phyloP scores from a whole-genome alignment of 2,888 invertebrate genomes.

The Andrena dorsata region DNA sequence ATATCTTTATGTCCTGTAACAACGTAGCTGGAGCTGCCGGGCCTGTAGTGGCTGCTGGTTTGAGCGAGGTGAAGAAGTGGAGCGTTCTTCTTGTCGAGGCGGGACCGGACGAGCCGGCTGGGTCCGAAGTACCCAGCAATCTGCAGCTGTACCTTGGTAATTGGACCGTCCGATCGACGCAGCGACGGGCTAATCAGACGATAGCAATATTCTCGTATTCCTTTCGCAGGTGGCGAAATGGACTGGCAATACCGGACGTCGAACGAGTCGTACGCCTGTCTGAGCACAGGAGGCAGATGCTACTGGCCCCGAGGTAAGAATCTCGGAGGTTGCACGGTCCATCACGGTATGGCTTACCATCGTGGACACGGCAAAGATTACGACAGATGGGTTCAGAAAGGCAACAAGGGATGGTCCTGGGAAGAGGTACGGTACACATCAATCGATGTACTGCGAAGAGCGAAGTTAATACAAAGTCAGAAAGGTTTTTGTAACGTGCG shows the following conservation, averaged over 20 bases:
- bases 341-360: conserved; percentile 94
- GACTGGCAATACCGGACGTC: conserved; percentile 90
- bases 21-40: conserved; percentile 87
- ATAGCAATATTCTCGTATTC: too few species aligned
- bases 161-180: neutral
- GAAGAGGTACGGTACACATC: conserved; percentile 84
- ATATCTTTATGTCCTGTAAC: neutral
- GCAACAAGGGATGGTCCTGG: conserved; percentile 91
- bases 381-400: conserved; percentile 90
- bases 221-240: conserved; percentile 83
- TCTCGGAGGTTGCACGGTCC: conserved; percentile 89
- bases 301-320: conserved; percentile 90
- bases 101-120: conserved; percentile 89
- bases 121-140: conserved; percentile 83
- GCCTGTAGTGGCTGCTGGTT: conserved; percentile 87
- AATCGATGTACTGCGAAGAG: neutral
- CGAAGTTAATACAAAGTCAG: neutral
- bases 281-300: conserved; percentile 86
- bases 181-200: too few species aligned
- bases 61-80: conserved; percentile 88
- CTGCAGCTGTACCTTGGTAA: conserved; percentile 75
- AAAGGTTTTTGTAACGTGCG: neutral
- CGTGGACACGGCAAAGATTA: conserved; percentile 91
- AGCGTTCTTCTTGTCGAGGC: conserved; percentile 89
- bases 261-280: conserved; percentile 88